Percentiles rank a stretch among this genome's conserved stretches.
These are phyloP conservation scores for Notechis scutatus DNA, from an alignment of 2,113 vertebrate genomes.

Conservation along the genomic window DNA sequence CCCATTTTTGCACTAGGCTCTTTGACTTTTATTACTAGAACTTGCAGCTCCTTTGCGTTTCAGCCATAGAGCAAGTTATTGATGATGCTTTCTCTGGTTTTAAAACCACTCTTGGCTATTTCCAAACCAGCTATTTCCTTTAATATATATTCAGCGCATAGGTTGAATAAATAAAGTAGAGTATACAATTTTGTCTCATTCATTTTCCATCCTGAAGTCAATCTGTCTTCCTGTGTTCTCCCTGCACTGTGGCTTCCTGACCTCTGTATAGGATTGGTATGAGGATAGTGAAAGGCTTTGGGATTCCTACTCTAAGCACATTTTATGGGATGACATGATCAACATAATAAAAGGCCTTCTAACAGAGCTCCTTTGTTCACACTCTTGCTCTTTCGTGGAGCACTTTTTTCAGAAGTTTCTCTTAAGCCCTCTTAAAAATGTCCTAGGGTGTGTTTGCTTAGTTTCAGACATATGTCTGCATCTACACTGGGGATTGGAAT, in stretches of 20 bases:
- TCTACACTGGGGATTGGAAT: neutral
- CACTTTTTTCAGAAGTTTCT: neutral
- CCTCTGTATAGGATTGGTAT: neutral
- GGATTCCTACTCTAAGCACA: neutral
- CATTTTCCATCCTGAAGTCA: neutral
- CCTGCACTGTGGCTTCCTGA: neutral
- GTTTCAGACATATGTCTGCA: neutral
- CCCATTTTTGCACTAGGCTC: neutral
- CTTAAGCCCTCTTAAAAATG: neutral
- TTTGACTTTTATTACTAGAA: neutral
- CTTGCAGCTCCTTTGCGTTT: neutral
- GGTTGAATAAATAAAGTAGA: neutral
- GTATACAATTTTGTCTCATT: neutral
- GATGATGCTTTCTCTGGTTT: neutral
- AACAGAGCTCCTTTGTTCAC: neutral
- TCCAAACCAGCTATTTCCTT: neutral
- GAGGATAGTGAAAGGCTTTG: neutral
- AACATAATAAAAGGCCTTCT: neutral
- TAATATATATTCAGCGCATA: neutral
- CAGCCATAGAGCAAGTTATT: neutral
- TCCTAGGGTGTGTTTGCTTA: neutral
- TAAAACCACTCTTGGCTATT: neutral
- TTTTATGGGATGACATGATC: neutral
- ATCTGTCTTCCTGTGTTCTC: neutral
- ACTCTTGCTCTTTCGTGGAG: neutral